These are phyloP conservation scores for Nasonia longicornis DNA, from an alignment of 1,140 invertebrate genomes.

Conservation along the genomic window DNA sequence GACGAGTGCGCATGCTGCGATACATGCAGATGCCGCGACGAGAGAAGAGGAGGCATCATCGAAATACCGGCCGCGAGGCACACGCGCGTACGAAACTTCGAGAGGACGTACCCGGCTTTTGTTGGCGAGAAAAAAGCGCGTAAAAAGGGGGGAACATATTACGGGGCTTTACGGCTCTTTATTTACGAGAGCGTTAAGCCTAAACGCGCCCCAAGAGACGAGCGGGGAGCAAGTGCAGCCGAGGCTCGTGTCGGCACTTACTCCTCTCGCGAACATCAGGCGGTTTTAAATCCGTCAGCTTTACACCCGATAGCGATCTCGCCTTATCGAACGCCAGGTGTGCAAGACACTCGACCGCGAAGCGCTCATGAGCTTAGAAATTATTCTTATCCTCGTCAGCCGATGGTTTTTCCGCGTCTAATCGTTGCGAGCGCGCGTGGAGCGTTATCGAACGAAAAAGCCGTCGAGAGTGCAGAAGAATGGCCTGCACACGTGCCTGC, in stretches of 20 bases:
- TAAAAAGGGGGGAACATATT: slow-evolving; percentile 56
- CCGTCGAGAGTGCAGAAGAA: too few species aligned
- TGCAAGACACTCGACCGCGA: neutral
- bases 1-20: slow-evolving; percentile 52
- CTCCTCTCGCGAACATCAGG: neutral
- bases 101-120: slow-evolving; percentile 10
- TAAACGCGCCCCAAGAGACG: neutral
- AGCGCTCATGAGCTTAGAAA: neutral
- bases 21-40: slow-evolving; percentile 48
- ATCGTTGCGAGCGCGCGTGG: too few species aligned
- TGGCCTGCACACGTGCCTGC: neutral
- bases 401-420: neutral
- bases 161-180: slow-evolving; percentile 58
- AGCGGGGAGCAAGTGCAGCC: neutral
- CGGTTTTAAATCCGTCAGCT: neutral
- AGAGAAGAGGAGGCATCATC: neutral
- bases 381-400: neutral
- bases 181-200: slow-evolving; percentile 64
- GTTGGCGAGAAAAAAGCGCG: slow-evolving; percentile 31
- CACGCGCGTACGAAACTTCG: slow-evolving; percentile 10
- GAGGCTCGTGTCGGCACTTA: neutral
- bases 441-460: neutral
- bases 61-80: slow-evolving; percentile 13
- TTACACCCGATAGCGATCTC: neutral
- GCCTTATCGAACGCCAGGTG: neutral